Evolutionary conservation across 2,797 vertebrate genomes (phyloP).

Genomic region (Micrastur ruficollis): DNA sequence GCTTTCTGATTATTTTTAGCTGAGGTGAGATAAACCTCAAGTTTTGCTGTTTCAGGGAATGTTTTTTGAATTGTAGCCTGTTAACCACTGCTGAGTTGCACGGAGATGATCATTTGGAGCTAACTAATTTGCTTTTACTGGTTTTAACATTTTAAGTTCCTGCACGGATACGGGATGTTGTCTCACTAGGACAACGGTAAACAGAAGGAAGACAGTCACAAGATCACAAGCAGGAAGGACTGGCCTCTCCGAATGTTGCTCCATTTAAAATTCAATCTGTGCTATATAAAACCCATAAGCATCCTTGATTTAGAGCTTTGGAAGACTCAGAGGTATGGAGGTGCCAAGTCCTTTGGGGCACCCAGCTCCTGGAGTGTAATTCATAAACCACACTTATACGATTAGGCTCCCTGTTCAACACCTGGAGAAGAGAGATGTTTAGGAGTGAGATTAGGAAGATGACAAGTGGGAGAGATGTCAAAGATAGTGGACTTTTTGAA

Average conservation of each 20-base stretch:
- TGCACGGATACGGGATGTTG: background rate
- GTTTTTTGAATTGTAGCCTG: background rate
- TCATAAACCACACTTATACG: background rate
- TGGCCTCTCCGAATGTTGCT: background rate
- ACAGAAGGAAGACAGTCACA: background rate
- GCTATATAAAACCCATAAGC: background rate
- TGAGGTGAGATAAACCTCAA: background rate
- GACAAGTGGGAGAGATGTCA: background rate
- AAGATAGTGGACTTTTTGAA: background rate
- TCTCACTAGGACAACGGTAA: background rate
- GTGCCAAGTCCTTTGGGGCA: background rate
- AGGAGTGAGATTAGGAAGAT: background rate
- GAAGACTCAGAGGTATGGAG: background rate
- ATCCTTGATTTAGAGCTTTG: background rate
- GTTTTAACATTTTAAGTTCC: background rate
- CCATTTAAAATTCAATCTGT: background rate
- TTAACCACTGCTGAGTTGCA: background rate
- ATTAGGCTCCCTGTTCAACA: background rate
- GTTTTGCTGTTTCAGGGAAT: background rate
- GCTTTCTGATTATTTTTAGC: background rate
- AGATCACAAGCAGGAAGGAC: background rate
- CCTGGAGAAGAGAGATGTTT: background rate
- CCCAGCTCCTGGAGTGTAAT: background rate
- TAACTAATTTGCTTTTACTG: background rate
- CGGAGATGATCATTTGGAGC: background rate